Conservation (phyloP, 2,113 vertebrate genomes). For the Mobula birostris region DNA sequence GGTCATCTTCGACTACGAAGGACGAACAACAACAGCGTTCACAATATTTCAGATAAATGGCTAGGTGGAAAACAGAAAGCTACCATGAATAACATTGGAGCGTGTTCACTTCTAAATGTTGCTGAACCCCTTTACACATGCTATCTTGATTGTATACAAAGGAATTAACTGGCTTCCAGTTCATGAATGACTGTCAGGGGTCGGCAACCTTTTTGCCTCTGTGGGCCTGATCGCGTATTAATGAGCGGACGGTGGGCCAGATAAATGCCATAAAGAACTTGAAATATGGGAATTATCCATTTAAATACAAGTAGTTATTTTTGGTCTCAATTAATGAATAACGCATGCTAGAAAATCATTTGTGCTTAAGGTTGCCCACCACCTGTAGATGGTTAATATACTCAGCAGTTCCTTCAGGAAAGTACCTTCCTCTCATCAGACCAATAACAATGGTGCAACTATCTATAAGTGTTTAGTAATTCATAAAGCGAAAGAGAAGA, state of each 20-base stretch:
- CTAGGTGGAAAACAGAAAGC: neutral
- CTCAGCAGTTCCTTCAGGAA: neutral
- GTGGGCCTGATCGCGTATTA: too few species aligned
- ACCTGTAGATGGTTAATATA: neutral
- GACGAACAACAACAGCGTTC: too few species aligned
- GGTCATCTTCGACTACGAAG: too few species aligned
- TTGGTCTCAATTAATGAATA: too few species aligned
- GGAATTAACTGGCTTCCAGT: neutral
- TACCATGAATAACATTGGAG: neutral
- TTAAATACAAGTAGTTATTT: too few species aligned
- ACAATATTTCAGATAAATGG: constrained; percentile 1
- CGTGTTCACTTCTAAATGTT: neutral
- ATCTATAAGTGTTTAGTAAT: neutral
- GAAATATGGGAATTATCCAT: too few species aligned
- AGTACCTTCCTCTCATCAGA: neutral
- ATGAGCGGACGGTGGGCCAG: too few species aligned
- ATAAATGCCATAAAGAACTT: too few species aligned
- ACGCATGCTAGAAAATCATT: too few species aligned
- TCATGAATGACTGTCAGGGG: neutral
- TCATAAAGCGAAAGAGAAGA: too few species aligned
- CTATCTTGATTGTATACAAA: neutral
- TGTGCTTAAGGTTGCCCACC: too few species aligned
- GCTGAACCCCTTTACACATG: neutral
- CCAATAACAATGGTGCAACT: neutral
- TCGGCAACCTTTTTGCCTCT: too few species aligned